Evolutionary conservation across 2,113 vertebrate genomes (phyloP).

Genomic region (Leptodactylus fuscus): DNA sequence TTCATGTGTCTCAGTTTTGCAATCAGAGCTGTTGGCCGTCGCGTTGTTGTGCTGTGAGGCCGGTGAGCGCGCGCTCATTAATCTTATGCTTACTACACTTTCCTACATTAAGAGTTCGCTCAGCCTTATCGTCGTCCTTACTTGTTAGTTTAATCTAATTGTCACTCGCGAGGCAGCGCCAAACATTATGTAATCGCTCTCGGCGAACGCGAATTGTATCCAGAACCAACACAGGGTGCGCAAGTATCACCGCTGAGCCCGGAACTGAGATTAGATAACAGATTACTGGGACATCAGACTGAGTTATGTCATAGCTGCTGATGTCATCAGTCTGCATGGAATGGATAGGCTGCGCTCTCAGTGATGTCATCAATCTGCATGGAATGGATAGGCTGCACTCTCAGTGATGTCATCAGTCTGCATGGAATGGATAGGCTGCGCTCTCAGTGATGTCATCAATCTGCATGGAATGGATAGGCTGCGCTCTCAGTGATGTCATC

Average conservation of each 20-base stretch:
- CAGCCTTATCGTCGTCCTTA: neutral
- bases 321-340: neutral
- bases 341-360: neutral
- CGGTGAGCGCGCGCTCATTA: neutral
- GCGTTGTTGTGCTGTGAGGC: neutral
- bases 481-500: neutral
- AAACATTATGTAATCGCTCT: neutral
- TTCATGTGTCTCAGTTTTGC: neutral
- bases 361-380: neutral
- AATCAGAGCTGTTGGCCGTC: neutral
- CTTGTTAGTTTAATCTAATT: conserved; percentile 13
- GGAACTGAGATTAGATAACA: neutral
- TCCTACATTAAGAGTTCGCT: neutral
- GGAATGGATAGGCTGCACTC: neutral
- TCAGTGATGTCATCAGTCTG: neutral
- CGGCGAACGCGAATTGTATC: neutral
- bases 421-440: too few species aligned
- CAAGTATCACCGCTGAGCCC: neutral
- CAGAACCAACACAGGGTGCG: neutral
- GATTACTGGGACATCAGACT: neutral
- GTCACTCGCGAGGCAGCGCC: neutral
- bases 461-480: neutral
- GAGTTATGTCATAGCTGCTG: neutral
- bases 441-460: neutral
- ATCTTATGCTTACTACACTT: neutral